phyloP scores from a whole-genome alignment of 2,113 vertebrate genomes.

The Elanus axillaris region DNA sequence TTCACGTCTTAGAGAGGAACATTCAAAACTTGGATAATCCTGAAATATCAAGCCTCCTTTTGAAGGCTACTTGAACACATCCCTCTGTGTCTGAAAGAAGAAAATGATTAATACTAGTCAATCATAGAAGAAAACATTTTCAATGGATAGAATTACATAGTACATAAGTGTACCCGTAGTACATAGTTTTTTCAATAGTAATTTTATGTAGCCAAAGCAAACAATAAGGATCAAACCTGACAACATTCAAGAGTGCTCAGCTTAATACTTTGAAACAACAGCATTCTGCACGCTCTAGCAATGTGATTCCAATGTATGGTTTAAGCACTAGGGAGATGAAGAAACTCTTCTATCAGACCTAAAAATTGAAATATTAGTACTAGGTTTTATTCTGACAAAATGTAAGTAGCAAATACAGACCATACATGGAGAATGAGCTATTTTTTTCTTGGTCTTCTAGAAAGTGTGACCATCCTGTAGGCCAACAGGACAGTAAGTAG shows the following conservation, averaged over 20 bases:
- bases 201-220: background rate
- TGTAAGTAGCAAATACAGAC: background rate
- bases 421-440: background rate
- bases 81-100: background rate
- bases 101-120: background rate
- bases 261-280: background rate
- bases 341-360: background rate
- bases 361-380: background rate
- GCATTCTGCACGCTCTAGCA: background rate
- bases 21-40: background rate
- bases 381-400: background rate
- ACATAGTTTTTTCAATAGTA: background rate
- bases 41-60: background rate
- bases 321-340: background rate
- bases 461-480: background rate
- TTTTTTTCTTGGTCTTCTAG: background rate
- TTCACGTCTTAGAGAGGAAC: background rate
- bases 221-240: background rate
- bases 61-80: background rate
- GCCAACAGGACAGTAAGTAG: background rate
- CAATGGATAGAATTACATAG: background rate
- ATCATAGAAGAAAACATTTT: background rate
- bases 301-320: background rate
- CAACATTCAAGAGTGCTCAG: background rate
- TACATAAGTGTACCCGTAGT: too few relatives aligned